A percentile compares a stretch with the other conserved stretches of the same genome.
Evolutionary conservation across 2,888 invertebrate species (phyloP).

Genomic region (Atethmia centrago): DNA sequence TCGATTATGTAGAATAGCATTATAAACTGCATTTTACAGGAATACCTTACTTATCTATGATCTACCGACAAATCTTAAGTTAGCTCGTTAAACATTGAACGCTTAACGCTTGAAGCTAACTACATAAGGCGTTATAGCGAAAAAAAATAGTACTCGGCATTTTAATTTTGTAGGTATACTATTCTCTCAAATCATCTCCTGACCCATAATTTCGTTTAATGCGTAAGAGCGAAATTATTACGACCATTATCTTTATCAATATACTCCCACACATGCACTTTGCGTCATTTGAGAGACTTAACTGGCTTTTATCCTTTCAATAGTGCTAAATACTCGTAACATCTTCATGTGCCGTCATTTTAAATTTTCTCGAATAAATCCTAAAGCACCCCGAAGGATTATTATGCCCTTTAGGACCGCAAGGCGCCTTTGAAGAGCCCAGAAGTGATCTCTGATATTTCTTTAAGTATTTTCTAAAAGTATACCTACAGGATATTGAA

Average conservation of each 20-base stretch:
- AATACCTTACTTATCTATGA: neutral
- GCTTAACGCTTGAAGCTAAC: neutral
- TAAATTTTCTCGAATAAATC: slow-evolving; percentile 72
- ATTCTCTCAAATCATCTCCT: neutral
- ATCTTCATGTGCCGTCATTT: slow-evolving; percentile 68
- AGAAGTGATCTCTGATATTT: slow-evolving; percentile 72
- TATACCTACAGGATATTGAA: slow-evolving; percentile 69
- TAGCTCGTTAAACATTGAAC: neutral
- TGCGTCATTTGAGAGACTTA: slow-evolving; percentile 37
- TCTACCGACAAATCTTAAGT: neutral
- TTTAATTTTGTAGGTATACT: too few species aligned
- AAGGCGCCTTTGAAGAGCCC: slow-evolving; percentile 65
- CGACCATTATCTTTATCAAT: slow-evolving; percentile 35
- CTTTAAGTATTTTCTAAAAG: slow-evolving; percentile 67
- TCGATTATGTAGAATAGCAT: neutral
- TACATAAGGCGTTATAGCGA: neutral
- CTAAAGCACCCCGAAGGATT: slow-evolving; percentile 65
- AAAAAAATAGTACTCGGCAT: neutral
- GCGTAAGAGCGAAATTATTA: slow-evolving; percentile 21
- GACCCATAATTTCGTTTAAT: slow-evolving; percentile 4
- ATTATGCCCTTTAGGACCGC: slow-evolving; percentile 67
- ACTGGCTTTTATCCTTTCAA: slow-evolving; percentile 56
- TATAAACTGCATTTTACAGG: neutral
- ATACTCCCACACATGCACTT: slow-evolving; percentile 30
- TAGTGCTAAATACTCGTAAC: slow-evolving; percentile 67